These are phyloP conservation scores for Phymastichus coffea DNA, from an alignment of 1,140 invertebrate species.

Conservation along the genomic window DNA sequence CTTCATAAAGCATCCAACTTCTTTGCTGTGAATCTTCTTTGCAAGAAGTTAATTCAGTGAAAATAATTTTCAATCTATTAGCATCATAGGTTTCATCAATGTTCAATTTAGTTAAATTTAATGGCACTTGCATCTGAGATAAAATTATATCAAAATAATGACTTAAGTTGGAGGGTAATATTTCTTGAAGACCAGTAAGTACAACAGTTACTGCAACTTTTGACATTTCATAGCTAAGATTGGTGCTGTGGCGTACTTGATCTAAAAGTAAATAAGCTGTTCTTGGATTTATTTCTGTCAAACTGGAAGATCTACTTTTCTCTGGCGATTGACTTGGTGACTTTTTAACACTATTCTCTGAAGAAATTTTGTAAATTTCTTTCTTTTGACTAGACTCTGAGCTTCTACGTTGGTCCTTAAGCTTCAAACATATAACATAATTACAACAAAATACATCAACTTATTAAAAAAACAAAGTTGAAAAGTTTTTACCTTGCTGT, in stretches of 20 bases:
- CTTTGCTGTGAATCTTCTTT: slow-evolving; percentile 92
- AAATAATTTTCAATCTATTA: slow-evolving; percentile 74
- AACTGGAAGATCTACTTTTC: slow-evolving; percentile 44
- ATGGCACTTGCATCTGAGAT: slow-evolving; percentile 58
- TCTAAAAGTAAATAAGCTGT: slow-evolving; percentile 75
- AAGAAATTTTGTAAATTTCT: slow-evolving; percentile 39
- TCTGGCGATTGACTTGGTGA: slow-evolving; percentile 37
- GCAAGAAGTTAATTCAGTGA: slow-evolving; percentile 78
- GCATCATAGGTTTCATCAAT: slow-evolving; percentile 75
- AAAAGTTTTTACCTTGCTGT: no score
- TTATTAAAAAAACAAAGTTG: not conserved
- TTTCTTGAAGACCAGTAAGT: slow-evolving; percentile 64
- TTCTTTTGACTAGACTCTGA: slow-evolving; percentile 20
- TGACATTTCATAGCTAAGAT: slow-evolving; percentile 84
- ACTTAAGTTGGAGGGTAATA: slow-evolving; percentile 61
- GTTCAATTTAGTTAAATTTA: slow-evolving; percentile 63
- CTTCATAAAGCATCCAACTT: slow-evolving; percentile 91
- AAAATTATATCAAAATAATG: slow-evolving; percentile 61
- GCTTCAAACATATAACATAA: not conserved
- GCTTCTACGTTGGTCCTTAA: not conserved
- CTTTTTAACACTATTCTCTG: slow-evolving; percentile 31
- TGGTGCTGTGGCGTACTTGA: slow-evolving; percentile 77
- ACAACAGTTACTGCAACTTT: slow-evolving; percentile 81
- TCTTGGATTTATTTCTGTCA: slow-evolving; percentile 56
- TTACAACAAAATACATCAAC: not conserved